Evolutionary conservation across 2,888 invertebrate species (phyloP), one percentile per base, ranked within the genome.

Genomic region (Platynereis dumerilii): DNA sequence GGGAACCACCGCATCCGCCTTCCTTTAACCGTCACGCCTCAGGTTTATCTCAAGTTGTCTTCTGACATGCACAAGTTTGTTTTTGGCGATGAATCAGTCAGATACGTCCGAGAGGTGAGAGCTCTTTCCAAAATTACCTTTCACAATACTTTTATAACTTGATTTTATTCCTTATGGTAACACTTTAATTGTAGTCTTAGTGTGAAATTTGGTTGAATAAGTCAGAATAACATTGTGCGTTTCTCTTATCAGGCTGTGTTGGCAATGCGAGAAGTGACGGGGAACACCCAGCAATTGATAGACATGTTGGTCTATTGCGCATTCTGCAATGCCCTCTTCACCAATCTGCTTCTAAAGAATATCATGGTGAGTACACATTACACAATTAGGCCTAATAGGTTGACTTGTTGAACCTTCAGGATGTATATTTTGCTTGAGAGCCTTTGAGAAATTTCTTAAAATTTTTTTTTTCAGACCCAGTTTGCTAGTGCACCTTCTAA

Each of bases 401-500:
- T n/a, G n/a, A n/a, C n/a, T n/a, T n/a, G n/a, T n/a, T n/a, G n/a
- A n/a, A n/a, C n/a, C n/a, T n/a, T n/a, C n/a, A n/a, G n/a, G n/a
- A n/a, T n/a, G n/a, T n/a, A n/a, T n/a, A n/a, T n/a, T n/a, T n/a
- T n/a, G n/a, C n/a, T n/a, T n/a, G n/a, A n/a, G n/a, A n/a, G n/a
- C n/a, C n/a, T n/a, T n/a, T n/a, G n/a, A n/a, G n/a, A 48, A 10
- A 48, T 7, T 5, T 48, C 48, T n/a, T 42, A 12, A 44, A 45
- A 45, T 12, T 1, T 26, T 26, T 7, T 56, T 27, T 65, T 54
- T 54, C 77, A 85, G 84, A 72, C 77, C 62, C 85, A 85, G 72
- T 84, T 83, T 74, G 76, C 78, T 64, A 82, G 77, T 59, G 82
- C 83, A 17, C 83, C 85, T 12, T 84, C 84, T 57, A 85, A 84